Conservation (phyloP, 2,888 invertebrate species). For the Dinocampus coccinellae region DNA sequence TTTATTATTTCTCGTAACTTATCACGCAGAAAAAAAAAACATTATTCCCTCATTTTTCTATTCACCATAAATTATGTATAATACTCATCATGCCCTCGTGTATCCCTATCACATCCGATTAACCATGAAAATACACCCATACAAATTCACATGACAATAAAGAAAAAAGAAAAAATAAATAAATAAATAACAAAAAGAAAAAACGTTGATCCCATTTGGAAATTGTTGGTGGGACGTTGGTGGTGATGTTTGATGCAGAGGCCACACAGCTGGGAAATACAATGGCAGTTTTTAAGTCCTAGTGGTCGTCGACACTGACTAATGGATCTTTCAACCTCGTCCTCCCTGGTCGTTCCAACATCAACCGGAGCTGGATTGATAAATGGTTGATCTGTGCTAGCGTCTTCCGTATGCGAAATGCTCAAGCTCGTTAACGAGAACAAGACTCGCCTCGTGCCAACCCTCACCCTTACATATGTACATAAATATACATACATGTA, state of each 20-base stretch:
- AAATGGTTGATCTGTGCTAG: slow-evolving; percentile 52
- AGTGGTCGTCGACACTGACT: slow-evolving; percentile 56
- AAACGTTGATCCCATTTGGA: background rate
- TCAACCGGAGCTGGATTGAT: slow-evolving; percentile 52
- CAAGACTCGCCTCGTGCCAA: slow-evolving; percentile 31
- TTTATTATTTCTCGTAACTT: background rate
- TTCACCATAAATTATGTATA: background rate
- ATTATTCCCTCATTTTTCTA: slow-evolving; percentile 3
- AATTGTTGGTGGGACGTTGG: slow-evolving; percentile 14
- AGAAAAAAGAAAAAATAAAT: too few relatives aligned
- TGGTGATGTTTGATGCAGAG: too few relatives aligned
- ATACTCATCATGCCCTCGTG: background rate
- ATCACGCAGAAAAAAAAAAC: background rate
- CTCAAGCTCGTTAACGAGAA: slow-evolving; percentile 31
- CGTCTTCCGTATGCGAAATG: slow-evolving; percentile 30
- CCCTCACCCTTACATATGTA: slow-evolving; percentile 9
- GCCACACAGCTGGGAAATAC: slow-evolving; percentile 43
- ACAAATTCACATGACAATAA: background rate
- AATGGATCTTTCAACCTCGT: slow-evolving; percentile 49
- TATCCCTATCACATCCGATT: background rate
- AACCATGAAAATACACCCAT: background rate
- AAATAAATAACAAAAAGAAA: too few relatives aligned
- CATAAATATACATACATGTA: slow-evolving; percentile 22
- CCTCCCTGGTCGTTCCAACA: background rate
- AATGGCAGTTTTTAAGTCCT: slow-evolving; percentile 52